Base-by-base conservation (phyloP, 2,888 invertebrate genomes). In the Ectobius pallidus region DNA sequence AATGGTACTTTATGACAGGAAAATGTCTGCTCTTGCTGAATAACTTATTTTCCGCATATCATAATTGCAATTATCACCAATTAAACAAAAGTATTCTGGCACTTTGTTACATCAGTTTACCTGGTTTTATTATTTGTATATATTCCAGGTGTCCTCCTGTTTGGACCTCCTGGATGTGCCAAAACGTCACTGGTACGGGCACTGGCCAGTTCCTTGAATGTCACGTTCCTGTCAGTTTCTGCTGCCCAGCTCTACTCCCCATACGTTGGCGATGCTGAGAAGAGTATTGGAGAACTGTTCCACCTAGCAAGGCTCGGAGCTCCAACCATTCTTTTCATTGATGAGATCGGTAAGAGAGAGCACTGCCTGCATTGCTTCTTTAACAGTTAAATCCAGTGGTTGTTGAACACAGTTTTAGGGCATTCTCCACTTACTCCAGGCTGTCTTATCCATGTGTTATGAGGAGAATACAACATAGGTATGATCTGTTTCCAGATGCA, bases 161-260 rank as follows among this genome's bases (percentile, higher is more conserved):
- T 88, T 80, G 90, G 90, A 0, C 89, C 90, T 4, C 89, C 90
- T 0, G 90, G 90, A 1, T 89, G 89, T 81, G 89, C 88, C n/a
- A 89, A 90, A 81, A 90, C 89, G 0, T 87, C 86, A 4, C 81
- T 90, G 65, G 88, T 87, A 2, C 84, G 87, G 77, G 88, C 88
- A 18, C 80, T 88, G 39, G 88, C 89, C 14, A 83, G 83, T 34
- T 84, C 86, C 42, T 82, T 85, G 6, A 82, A 84, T 73, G 84
- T 85, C 79, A 86, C 87, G 34, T 87, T 89, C 73, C 83, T 89
- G 61, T 82, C 87, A 9, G 84, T 86, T 22, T 87, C 87, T 68
- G 87, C 88, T 39, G 89, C 90, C 0, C 88, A 89, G 79, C 83
- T 90, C 4, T 90, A 87, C 78, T 89, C 90, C 0, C 88, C 89